These are phyloP conservation scores for Cladopsammia gracilis DNA, from an alignment of 64 coral and sea anemone genomes.

Conservation along the genomic window DNA sequence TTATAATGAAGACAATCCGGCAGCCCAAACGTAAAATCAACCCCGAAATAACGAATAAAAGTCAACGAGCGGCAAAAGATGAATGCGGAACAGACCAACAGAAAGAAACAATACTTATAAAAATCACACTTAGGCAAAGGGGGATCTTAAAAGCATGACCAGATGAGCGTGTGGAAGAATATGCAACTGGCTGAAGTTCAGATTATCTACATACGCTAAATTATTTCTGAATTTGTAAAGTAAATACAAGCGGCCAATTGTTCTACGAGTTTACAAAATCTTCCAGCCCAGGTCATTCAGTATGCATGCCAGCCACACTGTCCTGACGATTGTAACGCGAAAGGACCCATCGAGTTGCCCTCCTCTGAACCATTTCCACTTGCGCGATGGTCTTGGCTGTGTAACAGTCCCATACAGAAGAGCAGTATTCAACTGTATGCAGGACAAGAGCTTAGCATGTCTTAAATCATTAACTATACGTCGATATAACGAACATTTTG, in stretches of 20 bases:
- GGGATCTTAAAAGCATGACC: too few relatives aligned
- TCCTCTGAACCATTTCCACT: background rate
- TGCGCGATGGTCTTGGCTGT: background rate
- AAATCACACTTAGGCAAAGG: too few relatives aligned
- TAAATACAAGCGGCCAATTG: background rate
- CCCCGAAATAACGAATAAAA: too few relatives aligned
- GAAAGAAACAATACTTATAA: too few relatives aligned
- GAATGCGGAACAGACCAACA: too few relatives aligned
- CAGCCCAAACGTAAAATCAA: too few relatives aligned
- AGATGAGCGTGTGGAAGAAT: too few relatives aligned
- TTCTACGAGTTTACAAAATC: constrained; percentile 6
- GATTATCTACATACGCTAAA: background rate
- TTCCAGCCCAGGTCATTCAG: constrained; percentile 23
- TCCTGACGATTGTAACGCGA: background rate
- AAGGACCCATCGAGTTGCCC: background rate
- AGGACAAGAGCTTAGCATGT: background rate
- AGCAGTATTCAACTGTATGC: background rate
- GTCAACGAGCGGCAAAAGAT: too few relatives aligned
- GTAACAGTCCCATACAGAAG: background rate
- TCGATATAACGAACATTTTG: too few relatives aligned
- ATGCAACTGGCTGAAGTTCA: background rate
- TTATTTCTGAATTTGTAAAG: constrained; percentile 34
- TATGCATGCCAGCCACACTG: background rate
- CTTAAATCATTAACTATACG: too few relatives aligned
- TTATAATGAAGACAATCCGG: too few relatives aligned